These are phyloP conservation scores for Rhabdomys pumilio DNA, from an alignment of 2,797 vertebrate genomes.

Conservation along the genomic window DNA sequence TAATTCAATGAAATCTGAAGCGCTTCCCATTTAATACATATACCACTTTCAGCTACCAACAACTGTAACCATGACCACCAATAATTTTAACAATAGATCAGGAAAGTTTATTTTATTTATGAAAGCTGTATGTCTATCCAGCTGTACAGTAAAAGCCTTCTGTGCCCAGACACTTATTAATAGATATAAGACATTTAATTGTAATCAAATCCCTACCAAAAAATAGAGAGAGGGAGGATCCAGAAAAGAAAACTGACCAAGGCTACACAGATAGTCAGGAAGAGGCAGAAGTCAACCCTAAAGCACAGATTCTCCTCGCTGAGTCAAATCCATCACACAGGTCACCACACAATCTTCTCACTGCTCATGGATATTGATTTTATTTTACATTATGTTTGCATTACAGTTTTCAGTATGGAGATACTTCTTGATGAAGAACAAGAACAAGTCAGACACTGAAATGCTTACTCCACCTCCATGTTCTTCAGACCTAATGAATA, in stretches of 20 bases:
- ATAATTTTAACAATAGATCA: slow-evolving; percentile 32
- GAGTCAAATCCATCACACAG: not conserved
- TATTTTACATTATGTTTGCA: not conserved
- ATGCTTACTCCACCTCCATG: not conserved
- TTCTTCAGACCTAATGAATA: not conserved
- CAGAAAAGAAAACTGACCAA: slow-evolving; percentile 8
- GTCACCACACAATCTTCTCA: not conserved
- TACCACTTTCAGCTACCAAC: slow-evolving; percentile 41
- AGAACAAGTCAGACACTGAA: slow-evolving; percentile 4
- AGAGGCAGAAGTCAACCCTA: not conserved
- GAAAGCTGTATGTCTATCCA: not conserved
- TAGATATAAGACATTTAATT: slow-evolving; percentile 20
- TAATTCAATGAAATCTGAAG: slow-evolving; percentile 6
- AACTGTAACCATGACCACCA: slow-evolving; percentile 54
- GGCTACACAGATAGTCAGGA: not conserved
- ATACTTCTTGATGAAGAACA: slow-evolving; percentile 46
- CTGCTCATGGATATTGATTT: not conserved
- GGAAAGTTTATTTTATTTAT: slow-evolving; percentile 68
- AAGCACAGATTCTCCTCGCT: not conserved
- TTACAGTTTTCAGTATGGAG: not conserved
- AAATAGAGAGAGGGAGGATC: not conserved
- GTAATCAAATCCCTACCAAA: slow-evolving; percentile 42
- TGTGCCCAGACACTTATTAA: not conserved
- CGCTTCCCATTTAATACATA: not conserved
- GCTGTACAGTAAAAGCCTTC: not conserved